Evolutionary conservation across 1,140 invertebrate species (phyloP).

Genomic region (Gonioctena quinquepunctata): DNA sequence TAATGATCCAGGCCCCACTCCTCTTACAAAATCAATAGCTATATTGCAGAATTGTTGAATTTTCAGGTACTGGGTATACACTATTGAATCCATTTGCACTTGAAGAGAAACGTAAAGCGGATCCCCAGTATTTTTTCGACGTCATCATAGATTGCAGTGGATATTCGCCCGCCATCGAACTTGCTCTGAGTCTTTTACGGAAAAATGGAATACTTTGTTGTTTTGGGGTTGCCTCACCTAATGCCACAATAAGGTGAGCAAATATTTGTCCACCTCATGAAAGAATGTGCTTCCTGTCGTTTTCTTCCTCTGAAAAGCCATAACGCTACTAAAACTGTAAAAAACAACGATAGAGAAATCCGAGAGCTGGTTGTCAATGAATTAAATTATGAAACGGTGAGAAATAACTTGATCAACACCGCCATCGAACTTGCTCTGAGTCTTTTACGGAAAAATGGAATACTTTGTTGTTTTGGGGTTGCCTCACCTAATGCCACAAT

Average conservation of each 20-base stretch:
- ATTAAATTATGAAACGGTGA: background rate
- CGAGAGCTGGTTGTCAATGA: background rate
- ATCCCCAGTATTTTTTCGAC: constrained; percentile 57
- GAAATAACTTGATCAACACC: constrained; percentile 26
- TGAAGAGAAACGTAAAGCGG: constrained; percentile 51
- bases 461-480: constrained; percentile 63
- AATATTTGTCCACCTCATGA: no score
- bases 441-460: constrained; percentile 58
- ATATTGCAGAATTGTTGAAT: no score
- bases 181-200: constrained; percentile 56
- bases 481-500: constrained; percentile 58
- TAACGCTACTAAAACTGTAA: background rate
- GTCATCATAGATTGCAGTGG: constrained; percentile 72
- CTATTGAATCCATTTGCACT: constrained; percentile 61
- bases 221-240: constrained; percentile 62
- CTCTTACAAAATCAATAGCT: no score
- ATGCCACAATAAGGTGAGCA: constrained; percentile 54
- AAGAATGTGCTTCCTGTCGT: no score
- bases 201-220: constrained; percentile 61
- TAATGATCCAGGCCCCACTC: no score
- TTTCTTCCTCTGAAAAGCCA: no score
- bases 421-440: constrained; percentile 61
- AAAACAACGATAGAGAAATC: background rate
- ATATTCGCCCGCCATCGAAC: constrained; percentile 61
- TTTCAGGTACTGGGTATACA: background rate